phyloP scores from a whole-genome alignment of 2,888 invertebrate genomes.

The Epinotia brunnichana region DNA sequence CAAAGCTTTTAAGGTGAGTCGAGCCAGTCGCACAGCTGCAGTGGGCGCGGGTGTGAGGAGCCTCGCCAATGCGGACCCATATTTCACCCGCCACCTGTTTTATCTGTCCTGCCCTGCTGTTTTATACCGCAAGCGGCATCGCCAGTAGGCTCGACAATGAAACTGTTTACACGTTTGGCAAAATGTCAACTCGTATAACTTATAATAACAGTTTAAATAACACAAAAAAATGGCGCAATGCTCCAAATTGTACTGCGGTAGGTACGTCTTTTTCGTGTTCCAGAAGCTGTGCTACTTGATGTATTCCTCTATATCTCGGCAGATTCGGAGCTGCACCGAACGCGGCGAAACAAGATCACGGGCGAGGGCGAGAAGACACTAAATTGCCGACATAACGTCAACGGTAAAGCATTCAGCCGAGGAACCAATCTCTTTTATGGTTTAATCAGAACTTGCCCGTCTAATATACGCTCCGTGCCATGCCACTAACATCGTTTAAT shows the following conservation, averaged over 20 bases:
- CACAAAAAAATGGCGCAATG: conserved; percentile 38
- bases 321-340: conserved; percentile 1
- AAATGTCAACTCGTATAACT: conserved; percentile 41
- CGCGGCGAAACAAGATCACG: conserved; percentile 20
- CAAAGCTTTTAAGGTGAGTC: conserved; percentile 27
- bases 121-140: conserved; percentile 69
- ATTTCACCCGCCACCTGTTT: conserved; percentile 77
- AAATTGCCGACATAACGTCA: conserved; percentile 76
- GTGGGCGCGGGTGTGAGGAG: conserved; percentile 50
- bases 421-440: conserved; percentile 81
- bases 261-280: conserved; percentile 15
- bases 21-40: conserved; percentile 56
- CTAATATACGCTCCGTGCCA: conserved; percentile 56
- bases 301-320: neutral
- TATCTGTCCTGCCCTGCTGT: conserved; percentile 60
- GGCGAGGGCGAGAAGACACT: conserved; percentile 54
- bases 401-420: conserved; percentile 76
- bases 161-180: conserved; percentile 44
- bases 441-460: conserved; percentile 77
- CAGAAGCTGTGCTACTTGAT: neutral
- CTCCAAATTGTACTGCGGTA: conserved; percentile 33
- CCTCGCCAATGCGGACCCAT: conserved; percentile 73
- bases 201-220: conserved; percentile 40
- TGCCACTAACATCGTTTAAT: conserved; percentile 12
- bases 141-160: conserved; percentile 48